A percentile compares a stretch with the other conserved stretches of the same genome.
Conservation (phyloP, 2,113 vertebrate species). For the Ivindomyrus marchei region DNA sequence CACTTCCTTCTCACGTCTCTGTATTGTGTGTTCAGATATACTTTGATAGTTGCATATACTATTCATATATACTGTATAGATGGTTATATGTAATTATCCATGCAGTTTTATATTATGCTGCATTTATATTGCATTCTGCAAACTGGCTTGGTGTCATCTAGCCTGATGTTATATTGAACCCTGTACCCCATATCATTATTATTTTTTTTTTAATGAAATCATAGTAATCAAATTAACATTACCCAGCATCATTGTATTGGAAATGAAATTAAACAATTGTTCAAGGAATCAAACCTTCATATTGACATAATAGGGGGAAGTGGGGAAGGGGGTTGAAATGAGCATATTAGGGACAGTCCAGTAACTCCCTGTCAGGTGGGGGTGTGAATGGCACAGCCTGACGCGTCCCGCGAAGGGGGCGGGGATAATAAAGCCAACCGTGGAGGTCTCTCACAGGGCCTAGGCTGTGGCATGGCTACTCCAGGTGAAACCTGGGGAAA, state of each 20-base stretch:
- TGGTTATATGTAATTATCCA: background rate
- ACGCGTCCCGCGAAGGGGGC: background rate
- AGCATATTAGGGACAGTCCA: background rate
- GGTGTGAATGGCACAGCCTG: background rate
- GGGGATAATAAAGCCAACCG: too few species aligned
- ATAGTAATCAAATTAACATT: background rate
- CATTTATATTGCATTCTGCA: background rate
- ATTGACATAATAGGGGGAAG: background rate
- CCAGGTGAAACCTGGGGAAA: background rate
- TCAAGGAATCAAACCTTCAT: background rate
- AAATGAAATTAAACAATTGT: background rate
- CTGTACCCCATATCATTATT: background rate
- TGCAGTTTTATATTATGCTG: background rate
- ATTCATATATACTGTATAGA: background rate
- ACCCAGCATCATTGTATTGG: background rate
- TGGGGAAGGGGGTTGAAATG: background rate
- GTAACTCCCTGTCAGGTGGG: background rate
- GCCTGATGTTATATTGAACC: background rate
- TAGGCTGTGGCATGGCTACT: background rate
- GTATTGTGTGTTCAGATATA: background rate
- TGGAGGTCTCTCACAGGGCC: background rate
- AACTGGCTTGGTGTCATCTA: background rate
- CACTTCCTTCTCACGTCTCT: conserved; percentile 70
- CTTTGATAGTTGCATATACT: conserved; percentile 27
- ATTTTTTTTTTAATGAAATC: background rate